Conservation (phyloP, 2,797 vertebrate genomes). For the Platyrinchus mystaceus region DNA sequence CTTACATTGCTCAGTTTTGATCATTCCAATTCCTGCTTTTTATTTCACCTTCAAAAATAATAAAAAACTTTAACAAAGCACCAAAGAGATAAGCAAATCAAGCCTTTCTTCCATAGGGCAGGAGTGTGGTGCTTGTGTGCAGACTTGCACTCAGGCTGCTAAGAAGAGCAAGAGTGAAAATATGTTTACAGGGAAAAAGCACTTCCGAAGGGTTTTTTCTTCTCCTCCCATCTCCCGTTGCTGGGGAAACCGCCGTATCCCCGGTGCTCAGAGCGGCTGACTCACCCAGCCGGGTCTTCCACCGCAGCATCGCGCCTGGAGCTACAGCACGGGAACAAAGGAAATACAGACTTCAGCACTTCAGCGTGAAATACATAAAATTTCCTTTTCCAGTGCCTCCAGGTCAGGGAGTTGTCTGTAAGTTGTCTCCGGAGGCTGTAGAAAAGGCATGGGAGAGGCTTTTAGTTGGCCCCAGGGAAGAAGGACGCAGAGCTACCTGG, state of each 20-base stretch:
- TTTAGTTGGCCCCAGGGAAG: background rate
- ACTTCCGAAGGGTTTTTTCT: background rate
- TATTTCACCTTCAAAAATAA: background rate
- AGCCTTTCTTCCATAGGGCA: background rate
- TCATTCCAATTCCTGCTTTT: background rate
- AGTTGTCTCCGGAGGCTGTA: background rate
- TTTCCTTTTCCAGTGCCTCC: background rate
- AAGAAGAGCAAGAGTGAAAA: background rate
- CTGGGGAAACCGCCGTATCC: constrained; percentile 73
- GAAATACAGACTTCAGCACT: constrained; percentile 1
- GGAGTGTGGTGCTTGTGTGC: background rate
- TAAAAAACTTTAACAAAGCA: background rate
- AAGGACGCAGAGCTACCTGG: background rate
- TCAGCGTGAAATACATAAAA: constrained; percentile 15
- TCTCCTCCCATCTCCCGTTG: constrained; percentile 64
- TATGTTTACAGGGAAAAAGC: constrained; percentile 52
- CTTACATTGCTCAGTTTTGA: background rate
- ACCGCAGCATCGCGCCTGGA: constrained; percentile 17
- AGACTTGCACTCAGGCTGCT: background rate
- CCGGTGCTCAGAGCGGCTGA: constrained; percentile 47
- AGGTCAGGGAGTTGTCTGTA: background rate
- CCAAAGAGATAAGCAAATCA: background rate
- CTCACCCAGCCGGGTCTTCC: constrained; percentile 64
- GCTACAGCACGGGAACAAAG: constrained; percentile 61
- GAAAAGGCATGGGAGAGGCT: background rate